These are phyloP conservation scores for Drosophila parvula DNA, from an alignment of 1,140 invertebrate genomes.

Conservation along the genomic window DNA sequence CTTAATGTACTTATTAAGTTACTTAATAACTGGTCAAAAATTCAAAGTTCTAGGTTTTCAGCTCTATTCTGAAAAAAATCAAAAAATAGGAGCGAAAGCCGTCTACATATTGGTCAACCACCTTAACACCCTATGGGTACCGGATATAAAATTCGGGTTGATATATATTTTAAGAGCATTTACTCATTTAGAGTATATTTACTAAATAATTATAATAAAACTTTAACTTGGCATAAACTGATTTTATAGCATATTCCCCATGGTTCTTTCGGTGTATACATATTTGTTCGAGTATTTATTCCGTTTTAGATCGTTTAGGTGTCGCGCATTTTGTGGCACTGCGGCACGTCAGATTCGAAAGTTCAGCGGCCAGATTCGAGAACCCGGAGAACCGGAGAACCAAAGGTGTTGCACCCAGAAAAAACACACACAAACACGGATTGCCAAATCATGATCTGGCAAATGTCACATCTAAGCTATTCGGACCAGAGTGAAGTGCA, in stretches of 20 bases:
- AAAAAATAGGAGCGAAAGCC: too few species aligned
- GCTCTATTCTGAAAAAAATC: too few species aligned
- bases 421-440: constrained; percentile 14
- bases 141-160: too few species aligned
- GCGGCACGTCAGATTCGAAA: constrained; percentile 71
- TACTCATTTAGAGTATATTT: too few species aligned
- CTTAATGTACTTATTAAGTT: too few species aligned
- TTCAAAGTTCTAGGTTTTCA: too few species aligned
- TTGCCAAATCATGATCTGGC: constrained; percentile 49
- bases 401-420: constrained; percentile 46
- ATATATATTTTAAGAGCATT: too few species aligned
- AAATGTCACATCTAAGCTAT: constrained; percentile 52
- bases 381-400: background rate
- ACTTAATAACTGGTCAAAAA: too few species aligned
- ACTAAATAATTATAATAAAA: too few species aligned
- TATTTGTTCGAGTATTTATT: constrained; percentile 23
- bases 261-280: background rate
- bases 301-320: constrained; percentile 51
- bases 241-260: background rate
- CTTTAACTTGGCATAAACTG: too few species aligned
- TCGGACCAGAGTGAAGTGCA: constrained; percentile 10
- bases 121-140: too few species aligned
- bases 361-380: constrained; percentile 49
- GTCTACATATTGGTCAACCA: too few species aligned
- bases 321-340: constrained; percentile 66